Base-by-base conservation (phyloP, 2,113 vertebrate genomes). In the Nettapus auritus region DNA sequence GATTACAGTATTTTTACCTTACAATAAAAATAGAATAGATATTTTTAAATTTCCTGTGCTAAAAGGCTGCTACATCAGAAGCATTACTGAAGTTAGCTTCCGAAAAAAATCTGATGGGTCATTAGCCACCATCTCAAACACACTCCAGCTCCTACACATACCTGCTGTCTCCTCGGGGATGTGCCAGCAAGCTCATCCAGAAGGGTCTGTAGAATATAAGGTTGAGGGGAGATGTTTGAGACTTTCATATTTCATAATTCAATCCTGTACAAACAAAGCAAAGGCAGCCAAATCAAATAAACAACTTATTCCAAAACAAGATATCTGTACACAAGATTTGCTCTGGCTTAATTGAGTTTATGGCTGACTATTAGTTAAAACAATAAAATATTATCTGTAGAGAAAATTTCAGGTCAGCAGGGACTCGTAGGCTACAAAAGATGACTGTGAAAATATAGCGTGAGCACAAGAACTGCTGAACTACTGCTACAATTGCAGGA, bases 221-320 rank as follows among this genome's bases (percentile, higher is more conserved):
- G 38, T 33, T 53, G 52, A 82, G 69, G 82, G 86, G 63, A 91
- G 44, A 64, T 63, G 7, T 44, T 8, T 50, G 75, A 77, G 57
- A 50, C 28, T 81, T 52, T 62, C 6, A 9, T 56, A 34, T 44
- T 91, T 93, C 6, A 6, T 85, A 25, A 12, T 42, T 70, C 77
- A 69, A 63, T 42, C 68, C 71, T 82, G 12, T 42, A 42, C 12
- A 31, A 86, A 81, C 40, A 91, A 82, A 46, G 15, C 19, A 63
- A 77, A 83, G 36, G 33, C 80, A 83, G 48, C 52, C 77, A 93
- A 96, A 84, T 44, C 40, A 93, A 96, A 90, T 76, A 84, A 92
- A 59, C 38, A 16, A 82, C 26, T 86, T 86, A 48, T 20, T 75
- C 56, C 73, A 79, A 90, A 79, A 64, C 68, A 94, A 86, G 22